These are phyloP conservation scores for Tragelaphus scriptus DNA, from an alignment of 2,113 vertebrate genomes.

Conservation along the genomic window DNA sequence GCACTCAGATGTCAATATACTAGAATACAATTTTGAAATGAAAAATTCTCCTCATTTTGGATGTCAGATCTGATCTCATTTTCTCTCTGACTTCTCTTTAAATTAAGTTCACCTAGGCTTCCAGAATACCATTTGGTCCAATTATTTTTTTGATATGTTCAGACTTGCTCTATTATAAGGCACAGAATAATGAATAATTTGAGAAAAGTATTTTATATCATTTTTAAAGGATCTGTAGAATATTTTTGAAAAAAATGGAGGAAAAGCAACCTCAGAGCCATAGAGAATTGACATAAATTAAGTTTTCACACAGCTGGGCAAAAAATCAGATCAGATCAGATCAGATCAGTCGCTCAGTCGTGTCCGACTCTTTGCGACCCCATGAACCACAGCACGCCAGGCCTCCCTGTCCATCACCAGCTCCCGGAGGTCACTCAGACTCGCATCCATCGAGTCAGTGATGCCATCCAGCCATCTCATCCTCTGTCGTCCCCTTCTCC, in stretches of 20 bases:
- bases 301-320: not conserved
- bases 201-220: not conserved
- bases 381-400: too few species aligned
- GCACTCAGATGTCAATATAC: not conserved
- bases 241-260: not conserved
- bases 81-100: not conserved
- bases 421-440: too few species aligned
- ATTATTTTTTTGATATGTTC: conserved; percentile 15
- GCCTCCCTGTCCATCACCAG: too few species aligned
- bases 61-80: not conserved
- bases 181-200: not conserved
- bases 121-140: conserved; percentile 2
- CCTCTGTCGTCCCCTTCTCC: too few species aligned
- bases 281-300: not conserved
- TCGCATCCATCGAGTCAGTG: too few species aligned
- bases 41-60: not conserved
- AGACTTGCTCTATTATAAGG: not conserved
- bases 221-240: not conserved
- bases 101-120: not conserved
- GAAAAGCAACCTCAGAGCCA: not conserved
- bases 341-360: too few species aligned
- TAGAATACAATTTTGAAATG: not conserved
- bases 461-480: too few species aligned
- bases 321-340: too few species aligned
- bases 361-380: too few species aligned